Conservation (phyloP, 2,797 vertebrate genomes). For the Notolabrus celidotus region DNA sequence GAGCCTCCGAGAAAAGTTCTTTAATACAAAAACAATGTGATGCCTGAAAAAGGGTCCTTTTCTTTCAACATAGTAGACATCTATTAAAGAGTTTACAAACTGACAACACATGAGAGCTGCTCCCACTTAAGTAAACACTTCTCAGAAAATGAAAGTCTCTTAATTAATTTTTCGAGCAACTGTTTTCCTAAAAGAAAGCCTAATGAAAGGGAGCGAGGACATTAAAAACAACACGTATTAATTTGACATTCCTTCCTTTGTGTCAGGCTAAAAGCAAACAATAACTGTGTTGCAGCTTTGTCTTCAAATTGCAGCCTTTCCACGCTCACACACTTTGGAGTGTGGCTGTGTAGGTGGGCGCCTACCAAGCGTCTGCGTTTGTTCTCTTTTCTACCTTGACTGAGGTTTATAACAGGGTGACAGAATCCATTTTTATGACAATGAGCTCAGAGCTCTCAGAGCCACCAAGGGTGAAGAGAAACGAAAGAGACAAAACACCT, state of each 20-base stretch:
- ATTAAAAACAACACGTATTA: conserved; percentile 37
- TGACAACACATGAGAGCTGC: background rate
- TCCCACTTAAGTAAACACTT: background rate
- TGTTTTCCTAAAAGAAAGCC: conserved; percentile 1
- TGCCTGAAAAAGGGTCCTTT: background rate
- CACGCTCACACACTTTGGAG: conserved; percentile 24
- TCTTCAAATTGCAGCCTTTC: conserved; percentile 53
- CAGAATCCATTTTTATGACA: conserved; percentile 80
- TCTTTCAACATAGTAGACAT: background rate
- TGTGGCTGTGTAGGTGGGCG: conserved; percentile 56
- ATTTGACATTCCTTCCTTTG: conserved; percentile 39
- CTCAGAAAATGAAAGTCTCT: background rate
- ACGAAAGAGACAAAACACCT: conserved; percentile 73
- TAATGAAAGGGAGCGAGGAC: conserved; percentile 18
- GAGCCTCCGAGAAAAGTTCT: background rate
- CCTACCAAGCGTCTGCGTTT: conserved; percentile 52
- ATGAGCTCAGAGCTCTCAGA: conserved; percentile 73
- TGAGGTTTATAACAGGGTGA: conserved; percentile 58
- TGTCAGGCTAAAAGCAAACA: conserved; percentile 42
- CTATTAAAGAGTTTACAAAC: background rate
- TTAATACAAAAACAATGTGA: accelerated
- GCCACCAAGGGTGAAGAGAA: conserved; percentile 52
- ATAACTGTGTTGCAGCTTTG: conserved; percentile 41
- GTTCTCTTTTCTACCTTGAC: conserved; percentile 62
- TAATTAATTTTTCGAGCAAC: background rate